phyloP scores from a whole-genome alignment of 1,140 invertebrate species.

The Drosophila nigromelanica region DNA sequence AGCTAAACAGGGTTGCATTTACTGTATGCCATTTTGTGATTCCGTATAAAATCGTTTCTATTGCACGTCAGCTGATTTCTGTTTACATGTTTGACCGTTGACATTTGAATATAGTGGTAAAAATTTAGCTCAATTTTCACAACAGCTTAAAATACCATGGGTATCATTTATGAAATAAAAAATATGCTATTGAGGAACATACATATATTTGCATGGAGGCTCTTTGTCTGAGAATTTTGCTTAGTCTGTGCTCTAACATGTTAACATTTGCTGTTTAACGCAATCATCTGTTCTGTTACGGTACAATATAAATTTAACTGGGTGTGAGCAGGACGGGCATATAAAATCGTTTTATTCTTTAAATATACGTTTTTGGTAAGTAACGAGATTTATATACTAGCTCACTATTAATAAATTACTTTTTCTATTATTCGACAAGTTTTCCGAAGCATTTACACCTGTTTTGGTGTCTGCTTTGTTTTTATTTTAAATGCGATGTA shows the following conservation, averaged over 20 bases:
- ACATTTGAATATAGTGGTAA: not conserved
- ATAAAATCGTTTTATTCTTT: not conserved
- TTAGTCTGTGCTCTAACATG: not conserved
- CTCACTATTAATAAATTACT: too few relatives aligned
- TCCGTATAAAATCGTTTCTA: not conserved
- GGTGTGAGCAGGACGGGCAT: not conserved
- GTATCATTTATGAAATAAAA: too few relatives aligned
- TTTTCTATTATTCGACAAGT: not conserved
- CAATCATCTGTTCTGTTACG: conserved; percentile 1
- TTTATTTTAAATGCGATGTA: too few relatives aligned
- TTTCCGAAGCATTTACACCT: too few relatives aligned
- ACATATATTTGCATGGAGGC: not conserved
- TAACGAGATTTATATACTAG: not conserved
- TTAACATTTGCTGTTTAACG: not conserved
- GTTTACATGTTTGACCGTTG: conserved; percentile 11
- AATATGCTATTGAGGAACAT: too few relatives aligned
- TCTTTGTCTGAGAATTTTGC: not conserved
- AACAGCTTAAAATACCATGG: not conserved
- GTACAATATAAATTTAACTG: not conserved
- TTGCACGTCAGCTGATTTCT: conserved; percentile 32
- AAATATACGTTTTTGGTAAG: not conserved
- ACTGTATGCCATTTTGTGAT: not conserved
- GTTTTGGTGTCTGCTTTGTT: too few relatives aligned
- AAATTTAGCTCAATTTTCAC: not conserved
- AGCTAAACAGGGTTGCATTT: conserved; percentile 24